Conservation (phyloP, 2,888 invertebrate genomes). For the Heteropelma amictum region DNA sequence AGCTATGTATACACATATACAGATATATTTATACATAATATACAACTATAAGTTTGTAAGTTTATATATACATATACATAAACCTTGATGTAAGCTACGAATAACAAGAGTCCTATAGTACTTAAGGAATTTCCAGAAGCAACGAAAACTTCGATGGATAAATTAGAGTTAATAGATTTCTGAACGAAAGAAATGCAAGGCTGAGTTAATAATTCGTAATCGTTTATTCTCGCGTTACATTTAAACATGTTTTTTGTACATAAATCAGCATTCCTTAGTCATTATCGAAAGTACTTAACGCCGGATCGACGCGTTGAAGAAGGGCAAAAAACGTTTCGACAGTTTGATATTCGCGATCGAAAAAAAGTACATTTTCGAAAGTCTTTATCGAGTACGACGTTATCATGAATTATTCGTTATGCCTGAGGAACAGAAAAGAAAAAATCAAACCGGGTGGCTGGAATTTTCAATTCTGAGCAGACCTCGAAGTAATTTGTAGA, state of each 20-base stretch:
- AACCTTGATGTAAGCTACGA: slow-evolving; percentile 55
- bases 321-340: too few species aligned
- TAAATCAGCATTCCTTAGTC: slow-evolving; percentile 28
- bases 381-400: slow-evolving; percentile 7
- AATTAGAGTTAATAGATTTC: slow-evolving; percentile 59
- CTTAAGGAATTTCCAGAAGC: slow-evolving; percentile 42
- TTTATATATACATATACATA: slow-evolving; percentile 51
- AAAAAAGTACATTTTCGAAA: slow-evolving; percentile 6
- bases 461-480: slow-evolving; percentile 41
- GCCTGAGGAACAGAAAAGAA: slow-evolving; percentile 1
- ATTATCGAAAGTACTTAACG: slow-evolving; percentile 22
- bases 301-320: slow-evolving; percentile 18
- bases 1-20: slow-evolving; percentile 58
- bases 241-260: slow-evolving; percentile 8
- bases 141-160: slow-evolving; percentile 31
- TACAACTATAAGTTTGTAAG: slow-evolving; percentile 56
- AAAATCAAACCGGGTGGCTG: slow-evolving; percentile 47
- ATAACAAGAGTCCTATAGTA: slow-evolving; percentile 57
- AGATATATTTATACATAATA: slow-evolving; percentile 58
- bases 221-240: slow-evolving; percentile 54
- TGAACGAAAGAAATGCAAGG: slow-evolving; percentile 66
- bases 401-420: slow-evolving; percentile 25
- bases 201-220: slow-evolving; percentile 63
- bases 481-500: slow-evolving; percentile 38
- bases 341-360: slow-evolving; percentile 17